Conservation (phyloP, 2,113 vertebrate genomes). For the Neofelis nebulosa region DNA sequence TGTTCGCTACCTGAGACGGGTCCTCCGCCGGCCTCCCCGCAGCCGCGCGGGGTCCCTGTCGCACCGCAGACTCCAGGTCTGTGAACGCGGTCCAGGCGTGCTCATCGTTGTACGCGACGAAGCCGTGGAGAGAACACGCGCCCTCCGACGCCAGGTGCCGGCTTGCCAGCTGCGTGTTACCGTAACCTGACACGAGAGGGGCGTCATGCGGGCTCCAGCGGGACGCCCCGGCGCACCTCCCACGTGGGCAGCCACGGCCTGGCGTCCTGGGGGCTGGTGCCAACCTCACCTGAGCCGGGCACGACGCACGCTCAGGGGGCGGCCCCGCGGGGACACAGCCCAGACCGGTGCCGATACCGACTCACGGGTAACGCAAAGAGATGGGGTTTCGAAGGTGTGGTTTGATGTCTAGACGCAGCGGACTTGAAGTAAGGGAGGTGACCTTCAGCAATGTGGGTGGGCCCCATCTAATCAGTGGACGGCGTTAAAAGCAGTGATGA, state of each 20-base stretch:
- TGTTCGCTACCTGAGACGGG: slow-evolving; percentile 83
- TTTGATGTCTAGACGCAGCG: rapidly evolving
- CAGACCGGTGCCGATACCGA: background rate
- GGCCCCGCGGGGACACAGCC: background rate
- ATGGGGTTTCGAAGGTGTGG: background rate
- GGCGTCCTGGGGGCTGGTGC: no score
- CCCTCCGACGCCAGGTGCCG: slow-evolving; percentile 86
- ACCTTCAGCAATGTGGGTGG: rapidly evolving
- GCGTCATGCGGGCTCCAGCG: rapidly evolving
- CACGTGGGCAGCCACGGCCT: no score
- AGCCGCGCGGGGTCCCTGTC: slow-evolving; percentile 83
- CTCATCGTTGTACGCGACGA: slow-evolving; percentile 84
- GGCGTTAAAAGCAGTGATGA: rapidly evolving
- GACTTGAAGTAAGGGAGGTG: background rate
- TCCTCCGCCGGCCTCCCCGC: slow-evolving; percentile 79
- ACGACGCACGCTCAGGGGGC: background rate
- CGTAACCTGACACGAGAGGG: slow-evolving; percentile 80
- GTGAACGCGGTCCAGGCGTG: slow-evolving; percentile 89
- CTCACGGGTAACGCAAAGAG: background rate
- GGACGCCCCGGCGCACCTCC: background rate
- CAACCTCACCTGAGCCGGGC: no score
- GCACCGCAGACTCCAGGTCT: slow-evolving; percentile 87
- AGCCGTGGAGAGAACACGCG: slow-evolving; percentile 85
- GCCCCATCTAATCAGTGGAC: background rate
- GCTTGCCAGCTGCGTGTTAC: slow-evolving; percentile 85